Conservation (phyloP, 1,140 invertebrate genomes). For the Delia radicum region DNA sequence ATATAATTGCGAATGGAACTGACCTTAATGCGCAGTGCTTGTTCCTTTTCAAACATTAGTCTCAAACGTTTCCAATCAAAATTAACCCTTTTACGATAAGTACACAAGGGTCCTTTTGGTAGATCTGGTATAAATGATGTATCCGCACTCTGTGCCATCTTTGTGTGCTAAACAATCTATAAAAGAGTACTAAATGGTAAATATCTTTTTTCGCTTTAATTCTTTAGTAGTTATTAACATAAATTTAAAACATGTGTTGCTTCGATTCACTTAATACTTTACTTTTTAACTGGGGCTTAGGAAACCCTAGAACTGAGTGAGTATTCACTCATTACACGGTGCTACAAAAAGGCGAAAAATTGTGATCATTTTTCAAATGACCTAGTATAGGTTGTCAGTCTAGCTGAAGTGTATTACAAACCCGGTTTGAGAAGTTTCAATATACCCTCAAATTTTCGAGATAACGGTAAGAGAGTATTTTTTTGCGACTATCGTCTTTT, state of each 20-base stretch:
- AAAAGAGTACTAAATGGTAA: too few species aligned
- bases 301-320: background rate
- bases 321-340: background rate
- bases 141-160: constrained; percentile 29
- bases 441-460: too few species aligned
- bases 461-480: too few species aligned
- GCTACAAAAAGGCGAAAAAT: too few species aligned
- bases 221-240: background rate
- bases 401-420: too few species aligned
- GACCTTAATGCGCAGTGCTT: constrained; percentile 73
- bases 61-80: constrained; percentile 81
- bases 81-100: constrained; percentile 69
- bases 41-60: constrained; percentile 70
- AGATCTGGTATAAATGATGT: constrained; percentile 62
- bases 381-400: too few species aligned
- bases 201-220: too few species aligned
- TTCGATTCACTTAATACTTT: background rate
- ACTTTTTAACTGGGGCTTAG: background rate
- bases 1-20: constrained; percentile 28
- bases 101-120: constrained; percentile 64
- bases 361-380: too few species aligned
- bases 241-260: background rate
- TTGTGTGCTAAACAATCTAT: background rate
- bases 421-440: too few species aligned
- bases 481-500: too few species aligned